Conservation (phyloP, 2,797 vertebrate genomes). For the Rallus crepitans region DNA sequence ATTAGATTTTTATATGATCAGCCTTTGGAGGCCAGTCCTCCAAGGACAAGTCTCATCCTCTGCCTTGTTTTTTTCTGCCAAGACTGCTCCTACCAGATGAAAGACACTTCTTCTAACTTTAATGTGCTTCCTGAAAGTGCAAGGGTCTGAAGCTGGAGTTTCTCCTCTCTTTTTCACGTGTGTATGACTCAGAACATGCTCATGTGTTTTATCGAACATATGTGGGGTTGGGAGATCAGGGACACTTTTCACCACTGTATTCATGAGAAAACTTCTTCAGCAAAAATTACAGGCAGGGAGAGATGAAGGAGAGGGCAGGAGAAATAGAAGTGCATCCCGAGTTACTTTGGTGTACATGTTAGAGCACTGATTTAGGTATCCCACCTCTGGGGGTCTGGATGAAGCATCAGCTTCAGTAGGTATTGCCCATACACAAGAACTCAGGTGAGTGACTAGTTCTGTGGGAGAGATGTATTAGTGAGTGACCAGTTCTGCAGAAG, state of each 20-base stretch:
- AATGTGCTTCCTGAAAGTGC: background rate
- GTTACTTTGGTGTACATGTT: background rate
- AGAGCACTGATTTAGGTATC: background rate
- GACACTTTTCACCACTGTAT: background rate
- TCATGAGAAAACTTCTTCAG: background rate
- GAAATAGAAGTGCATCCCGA: background rate
- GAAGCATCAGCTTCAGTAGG: background rate
- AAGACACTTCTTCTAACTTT: background rate
- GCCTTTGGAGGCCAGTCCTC: background rate
- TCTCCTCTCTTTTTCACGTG: background rate
- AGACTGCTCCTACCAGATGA: background rate
- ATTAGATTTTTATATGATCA: background rate
- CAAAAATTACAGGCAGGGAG: background rate
- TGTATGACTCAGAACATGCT: fast-evolving
- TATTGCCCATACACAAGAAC: background rate
- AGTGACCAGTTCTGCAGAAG: background rate
- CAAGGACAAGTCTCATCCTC: background rate
- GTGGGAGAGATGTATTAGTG: no score
- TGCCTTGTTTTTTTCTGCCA: background rate
- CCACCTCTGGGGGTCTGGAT: background rate
- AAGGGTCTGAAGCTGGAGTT: background rate
- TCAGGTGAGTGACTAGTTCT: background rate
- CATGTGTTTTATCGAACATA: background rate
- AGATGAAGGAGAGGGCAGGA: background rate
- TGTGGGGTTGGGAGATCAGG: background rate